These are phyloP conservation scores for Scleropages formosus DNA, from an alignment of 2,797 vertebrate species.

Conservation along the genomic window DNA sequence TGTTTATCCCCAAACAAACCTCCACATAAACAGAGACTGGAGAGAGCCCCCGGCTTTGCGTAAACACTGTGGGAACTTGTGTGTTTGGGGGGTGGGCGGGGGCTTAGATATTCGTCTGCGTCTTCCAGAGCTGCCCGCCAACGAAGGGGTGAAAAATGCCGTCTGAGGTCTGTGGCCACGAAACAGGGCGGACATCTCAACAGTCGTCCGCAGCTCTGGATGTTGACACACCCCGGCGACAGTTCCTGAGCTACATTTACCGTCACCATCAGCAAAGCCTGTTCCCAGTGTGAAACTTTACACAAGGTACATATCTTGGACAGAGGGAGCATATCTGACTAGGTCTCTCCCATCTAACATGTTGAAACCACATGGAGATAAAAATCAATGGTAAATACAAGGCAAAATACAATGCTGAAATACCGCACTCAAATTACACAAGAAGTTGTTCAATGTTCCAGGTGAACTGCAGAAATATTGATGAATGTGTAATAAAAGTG, in stretches of 20 bases:
- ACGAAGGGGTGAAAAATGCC: too few species aligned
- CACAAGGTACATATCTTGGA: too few species aligned
- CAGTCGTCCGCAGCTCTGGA: background rate
- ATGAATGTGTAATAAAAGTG: background rate
- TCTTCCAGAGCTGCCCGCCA: too few species aligned
- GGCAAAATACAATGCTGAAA: too few species aligned
- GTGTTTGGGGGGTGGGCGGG: background rate
- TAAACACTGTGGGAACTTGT: conserved; percentile 30
- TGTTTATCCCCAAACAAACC: conserved; percentile 34
- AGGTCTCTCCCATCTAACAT: too few species aligned
- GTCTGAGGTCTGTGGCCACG: too few species aligned
- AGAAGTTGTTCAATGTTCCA: background rate
- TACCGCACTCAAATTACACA: too few species aligned
- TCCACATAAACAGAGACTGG: conserved; percentile 29
- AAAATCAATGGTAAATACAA: too few species aligned
- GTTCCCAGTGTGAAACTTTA: too few species aligned
- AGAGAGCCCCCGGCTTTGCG: conserved; percentile 13
- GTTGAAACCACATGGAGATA: too few species aligned
- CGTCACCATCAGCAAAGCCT: background rate
- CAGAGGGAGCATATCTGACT: too few species aligned
- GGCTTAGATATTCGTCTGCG: background rate
- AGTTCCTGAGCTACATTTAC: background rate
- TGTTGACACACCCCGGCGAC: background rate
- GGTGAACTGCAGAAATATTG: background rate
- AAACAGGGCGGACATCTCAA: background rate